phyloP scores from a whole-genome alignment of 30 jellyfish, hydroid and myxozoan genomes.

The Calvadosia cruxmelitensis region DNA sequence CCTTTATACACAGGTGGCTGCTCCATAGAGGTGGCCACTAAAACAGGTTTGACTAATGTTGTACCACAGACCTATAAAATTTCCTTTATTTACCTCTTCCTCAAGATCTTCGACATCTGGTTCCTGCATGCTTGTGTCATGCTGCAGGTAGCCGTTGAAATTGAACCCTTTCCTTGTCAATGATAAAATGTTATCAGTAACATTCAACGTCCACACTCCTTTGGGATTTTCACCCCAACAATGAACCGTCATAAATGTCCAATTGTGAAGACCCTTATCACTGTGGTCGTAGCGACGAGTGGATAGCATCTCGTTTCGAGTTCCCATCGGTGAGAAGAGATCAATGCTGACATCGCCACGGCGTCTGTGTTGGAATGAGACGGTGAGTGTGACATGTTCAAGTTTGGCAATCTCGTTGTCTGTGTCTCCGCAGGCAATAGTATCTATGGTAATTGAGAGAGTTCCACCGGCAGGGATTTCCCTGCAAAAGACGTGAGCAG shows the following conservation, averaged over 20 bases:
- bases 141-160: conserved; percentile 89
- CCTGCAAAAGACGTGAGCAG: conserved; percentile 24
- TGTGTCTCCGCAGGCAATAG: conserved; percentile 92
- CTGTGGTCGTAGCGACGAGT: conserved; percentile 98
- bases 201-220: conserved; percentile 97
- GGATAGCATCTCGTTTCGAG: conserved; percentile 89
- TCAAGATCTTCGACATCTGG: conserved; percentile 99
- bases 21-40: too few species aligned
- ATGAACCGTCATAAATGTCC: conserved; percentile 99
- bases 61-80: too few species aligned
- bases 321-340: conserved; percentile 96
- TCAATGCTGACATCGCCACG: conserved; percentile 99
- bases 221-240: conserved; percentile 99
- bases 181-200: conserved; percentile 87
- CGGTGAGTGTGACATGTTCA: conserved; percentile 93
- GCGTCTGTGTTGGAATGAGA: conserved; percentile 95
- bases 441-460: conserved; percentile 83
- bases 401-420: conserved; percentile 82
- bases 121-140: conserved; percentile 95
- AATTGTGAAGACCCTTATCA: conserved; percentile 95
- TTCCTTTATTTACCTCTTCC: conserved; percentile 64
- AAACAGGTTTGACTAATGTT: too few species aligned
- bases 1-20: too few species aligned
- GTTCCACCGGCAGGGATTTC: conserved; percentile 98
- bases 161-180: conserved; percentile 83